These are phyloP conservation scores for Toxotes chatareus DNA, from an alignment of 2,113 vertebrate genomes.

Conservation along the genomic window DNA sequence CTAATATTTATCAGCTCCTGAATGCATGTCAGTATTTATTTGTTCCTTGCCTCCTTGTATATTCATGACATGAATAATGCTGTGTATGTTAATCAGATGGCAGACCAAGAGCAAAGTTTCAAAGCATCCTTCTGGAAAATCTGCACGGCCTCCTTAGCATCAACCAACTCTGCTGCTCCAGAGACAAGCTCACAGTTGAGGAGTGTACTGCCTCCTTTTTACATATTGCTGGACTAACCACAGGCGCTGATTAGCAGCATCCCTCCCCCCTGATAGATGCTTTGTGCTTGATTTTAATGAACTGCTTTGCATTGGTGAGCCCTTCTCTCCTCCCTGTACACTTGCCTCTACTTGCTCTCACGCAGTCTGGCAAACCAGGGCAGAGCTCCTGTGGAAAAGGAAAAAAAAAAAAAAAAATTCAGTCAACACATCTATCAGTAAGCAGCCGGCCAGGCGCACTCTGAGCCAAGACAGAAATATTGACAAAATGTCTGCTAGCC, in stretches of 20 bases:
- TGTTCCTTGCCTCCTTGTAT: slow-evolving; percentile 69
- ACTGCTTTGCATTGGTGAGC: slow-evolving; percentile 75
- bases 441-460: slow-evolving; percentile 76
- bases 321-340: slow-evolving; percentile 50
- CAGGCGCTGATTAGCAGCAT: slow-evolving; percentile 68
- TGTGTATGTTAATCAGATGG: slow-evolving; percentile 71
- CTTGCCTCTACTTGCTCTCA: slow-evolving; percentile 69
- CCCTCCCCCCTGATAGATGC: slow-evolving; percentile 63
- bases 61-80: slow-evolving; percentile 79
- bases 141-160: slow-evolving; percentile 60
- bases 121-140: slow-evolving; percentile 73
- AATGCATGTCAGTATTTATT: slow-evolving; percentile 75
- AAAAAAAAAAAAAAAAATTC: slow-evolving; percentile 53
- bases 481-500: slow-evolving; percentile 78
- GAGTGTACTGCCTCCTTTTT: slow-evolving; percentile 46
- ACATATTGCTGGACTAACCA: slow-evolving; percentile 62
- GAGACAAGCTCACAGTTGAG: slow-evolving; percentile 57
- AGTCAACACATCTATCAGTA: slow-evolving; percentile 80
- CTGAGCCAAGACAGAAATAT: slow-evolving; percentile 84
- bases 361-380: slow-evolving; percentile 61
- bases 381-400: slow-evolving; percentile 42
- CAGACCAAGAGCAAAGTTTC: slow-evolving; percentile 63
- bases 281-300: slow-evolving; percentile 77
- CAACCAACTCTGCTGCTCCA: slow-evolving; percentile 45
- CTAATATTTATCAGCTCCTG: slow-evolving; percentile 73